A percentile compares a stretch with the other conserved stretches of the same genome.
phyloP scores from a whole-genome alignment of 2,113 vertebrate species.

The Cyanoramphus novaezelandiae region DNA sequence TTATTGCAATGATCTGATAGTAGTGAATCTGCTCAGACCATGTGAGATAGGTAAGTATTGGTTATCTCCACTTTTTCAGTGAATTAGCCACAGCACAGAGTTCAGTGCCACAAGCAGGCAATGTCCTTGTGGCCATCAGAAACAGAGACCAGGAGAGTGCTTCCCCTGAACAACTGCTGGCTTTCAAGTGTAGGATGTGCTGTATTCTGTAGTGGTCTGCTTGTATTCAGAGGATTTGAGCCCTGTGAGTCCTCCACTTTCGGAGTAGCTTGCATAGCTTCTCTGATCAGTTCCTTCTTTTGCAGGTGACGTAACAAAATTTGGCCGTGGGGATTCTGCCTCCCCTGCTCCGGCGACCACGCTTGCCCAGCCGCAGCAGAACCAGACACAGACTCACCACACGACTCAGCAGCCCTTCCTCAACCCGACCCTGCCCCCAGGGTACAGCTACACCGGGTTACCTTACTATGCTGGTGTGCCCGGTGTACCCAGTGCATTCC shows the following conservation, averaged over 20 bases:
- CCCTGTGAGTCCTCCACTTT: not conserved
- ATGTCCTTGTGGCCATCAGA: not conserved
- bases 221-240: not conserved
- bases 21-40: not conserved
- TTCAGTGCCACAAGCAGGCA: not conserved
- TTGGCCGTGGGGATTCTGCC: constrained; percentile 91
- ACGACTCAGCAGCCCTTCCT: constrained; percentile 91
- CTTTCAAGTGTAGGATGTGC: not conserved
- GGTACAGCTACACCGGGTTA: constrained; percentile 94
- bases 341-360: constrained; percentile 91
- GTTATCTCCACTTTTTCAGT: not conserved
- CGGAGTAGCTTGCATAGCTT: not conserved
- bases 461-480: constrained; percentile 93
- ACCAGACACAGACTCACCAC: constrained; percentile 85
- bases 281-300: not conserved
- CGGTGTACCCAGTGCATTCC: constrained; percentile 91
- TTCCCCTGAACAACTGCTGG: not conserved
- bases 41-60: constrained; percentile 12
- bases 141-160: not conserved
- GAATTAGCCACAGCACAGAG: not conserved
- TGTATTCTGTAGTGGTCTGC: not conserved
- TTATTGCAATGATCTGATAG: not conserved
- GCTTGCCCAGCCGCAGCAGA: constrained; percentile 85
- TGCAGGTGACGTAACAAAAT: constrained; percentile 92
- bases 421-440: constrained; percentile 88